Base-by-base conservation (phyloP, 2,888 invertebrate species). In the Catocala nupta region DNA sequence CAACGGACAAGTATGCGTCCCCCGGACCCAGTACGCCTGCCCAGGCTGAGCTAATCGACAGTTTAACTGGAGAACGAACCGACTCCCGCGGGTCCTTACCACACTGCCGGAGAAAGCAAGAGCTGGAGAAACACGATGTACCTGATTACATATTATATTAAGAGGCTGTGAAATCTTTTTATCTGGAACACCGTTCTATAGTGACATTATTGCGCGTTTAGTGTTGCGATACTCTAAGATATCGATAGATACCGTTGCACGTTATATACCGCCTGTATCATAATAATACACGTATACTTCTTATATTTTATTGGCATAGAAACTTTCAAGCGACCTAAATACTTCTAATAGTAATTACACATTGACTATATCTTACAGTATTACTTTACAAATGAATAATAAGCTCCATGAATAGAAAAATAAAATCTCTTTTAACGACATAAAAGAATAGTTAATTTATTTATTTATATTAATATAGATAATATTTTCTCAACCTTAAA, bases 1-100 rank as follows among this genome's bases (percentile, higher is more conserved):
- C 81, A 95, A 95, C 74, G 95, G 95, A 0, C 95, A 95, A 73
- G 83, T 94, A 49, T 96, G 96, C 77, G 95, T 95, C 9, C 81
- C 91, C 6, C 84, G 86, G 13, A 80, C 80, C 5, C 89, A 90
- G 57, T 95, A 93, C 74, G 74, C 89, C 0, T 95, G 95, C 71
- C 95, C 94, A 7, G 92, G 90, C 56, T 93, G 92, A 91, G 63
- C 13, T 39, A 8, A 52, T 42, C 5, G 48, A 16, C 10, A 10
- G 11, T 44, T 11, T 44, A 45, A 50, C 54, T 57, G 56, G 60
- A 60, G 67, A 71, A 61, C 70, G 71, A 66, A 66, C 69, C 56
- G 34, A 43, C 63, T 57, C 77, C 77, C 68, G 70, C 64, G 55
- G 71, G 69, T 59, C 48, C 16, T 47, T 25, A 44, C 43, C 57